These are phyloP conservation scores for Dicrurus megarhynchus DNA, from an alignment of 2,113 vertebrate genomes.

Conservation along the genomic window DNA sequence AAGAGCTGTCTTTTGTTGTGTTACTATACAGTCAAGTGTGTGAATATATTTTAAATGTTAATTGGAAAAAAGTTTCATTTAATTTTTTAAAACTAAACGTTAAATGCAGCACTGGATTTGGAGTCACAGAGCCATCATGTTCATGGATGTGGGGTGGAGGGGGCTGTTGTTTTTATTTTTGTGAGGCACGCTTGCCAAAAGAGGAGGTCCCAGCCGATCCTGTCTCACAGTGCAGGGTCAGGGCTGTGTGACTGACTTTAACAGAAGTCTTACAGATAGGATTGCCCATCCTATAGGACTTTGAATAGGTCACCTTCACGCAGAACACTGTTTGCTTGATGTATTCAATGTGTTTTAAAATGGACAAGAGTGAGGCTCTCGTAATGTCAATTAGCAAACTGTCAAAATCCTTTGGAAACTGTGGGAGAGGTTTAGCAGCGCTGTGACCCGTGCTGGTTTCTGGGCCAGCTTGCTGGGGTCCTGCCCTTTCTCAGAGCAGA, in stretches of 20 bases:
- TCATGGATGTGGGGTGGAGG: neutral
- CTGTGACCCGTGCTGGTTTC: neutral
- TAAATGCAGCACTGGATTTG: neutral
- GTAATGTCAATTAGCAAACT: neutral
- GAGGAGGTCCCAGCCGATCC: neutral
- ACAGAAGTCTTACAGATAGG: constrained; percentile 25
- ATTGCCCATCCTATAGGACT: neutral
- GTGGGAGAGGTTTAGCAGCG: neutral
- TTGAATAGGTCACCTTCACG: neutral
- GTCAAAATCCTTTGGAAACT: neutral
- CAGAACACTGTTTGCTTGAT: neutral
- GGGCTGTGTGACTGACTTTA: constrained; percentile 22
- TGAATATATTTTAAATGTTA: constrained; percentile 4
- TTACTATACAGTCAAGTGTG: neutral
- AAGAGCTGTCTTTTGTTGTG: constrained; percentile 35
- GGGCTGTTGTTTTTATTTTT: constrained; percentile 3
- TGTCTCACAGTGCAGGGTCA: neutral
- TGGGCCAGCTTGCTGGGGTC: neutral
- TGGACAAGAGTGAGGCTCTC: neutral
- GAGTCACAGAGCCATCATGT: neutral
- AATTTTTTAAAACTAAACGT: neutral
- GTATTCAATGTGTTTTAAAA: neutral
- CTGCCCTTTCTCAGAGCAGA: neutral
- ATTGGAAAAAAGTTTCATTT: constrained; percentile 18
- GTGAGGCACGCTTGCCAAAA: neutral